Evolutionary conservation across 23 tunicate genomes (phyloP), one percentile per base, ranked within the genome.

Genomic region (Halocynthia aurantium): DNA sequence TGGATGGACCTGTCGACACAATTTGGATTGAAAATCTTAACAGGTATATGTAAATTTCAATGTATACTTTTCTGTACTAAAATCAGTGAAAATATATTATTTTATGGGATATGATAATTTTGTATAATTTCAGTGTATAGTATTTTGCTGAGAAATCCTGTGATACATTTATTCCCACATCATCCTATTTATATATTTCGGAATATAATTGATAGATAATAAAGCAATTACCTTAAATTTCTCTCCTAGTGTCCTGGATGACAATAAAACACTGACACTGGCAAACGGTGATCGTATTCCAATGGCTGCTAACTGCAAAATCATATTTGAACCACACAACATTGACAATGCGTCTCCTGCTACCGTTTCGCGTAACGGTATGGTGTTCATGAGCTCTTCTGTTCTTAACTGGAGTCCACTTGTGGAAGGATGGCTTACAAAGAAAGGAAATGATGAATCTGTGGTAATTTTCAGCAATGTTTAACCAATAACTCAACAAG

Each of bases 261-360:
- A 92, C 80, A 92, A 92, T 80, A 92, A 92, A 62, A 92, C 98
- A 7, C 51, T 92, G 72, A 92, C 98, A 7, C 85, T 92, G 67
- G 98, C 98, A 18, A 92, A 92, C 62, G 98, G 98, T 7, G 98
- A 92, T 53, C 85, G 98, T 69, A 92, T 92, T 19, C 98, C 98
- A 10, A 92, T 92, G 98, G 98, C 98, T 9, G 92, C 98, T 8
- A 92, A 92, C 60, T 92, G 98, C 75, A 92, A 92, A 60, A 80
- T 92, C 40, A 86, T 92, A 7, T 92, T 92, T 62, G 98, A 92
- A 78, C 98, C 98, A 52, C 88, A 85, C 79, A 92, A 92, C 82
- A 92, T 92, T 67, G 98, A 92, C 85, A 92, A 92, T 68, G 98
- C 98, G 5, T 92, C 98, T 7, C 98, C 98, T 6, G 98, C 98